phyloP scores from a whole-genome alignment of 2,113 vertebrate species.

The Etheostoma cragini region DNA sequence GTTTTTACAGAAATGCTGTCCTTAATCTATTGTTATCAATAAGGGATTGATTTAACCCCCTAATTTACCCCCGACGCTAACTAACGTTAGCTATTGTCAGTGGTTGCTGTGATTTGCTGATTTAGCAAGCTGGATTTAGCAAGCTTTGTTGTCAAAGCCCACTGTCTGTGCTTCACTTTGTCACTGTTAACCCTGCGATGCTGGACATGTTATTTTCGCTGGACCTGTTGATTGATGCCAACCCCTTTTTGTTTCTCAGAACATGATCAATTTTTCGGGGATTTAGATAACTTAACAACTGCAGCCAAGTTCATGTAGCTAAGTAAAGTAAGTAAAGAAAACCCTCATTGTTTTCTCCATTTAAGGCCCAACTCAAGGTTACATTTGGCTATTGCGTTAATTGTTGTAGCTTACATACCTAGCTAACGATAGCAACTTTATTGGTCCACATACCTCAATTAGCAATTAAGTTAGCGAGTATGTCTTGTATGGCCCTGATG shows the following conservation, averaged over 20 bases:
- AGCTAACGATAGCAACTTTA: not conserved
- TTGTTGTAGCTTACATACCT: not conserved
- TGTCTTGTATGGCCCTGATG: not conserved
- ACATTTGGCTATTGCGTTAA: not conserved
- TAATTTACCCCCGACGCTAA: constrained; percentile 19
- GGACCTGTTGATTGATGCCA: constrained; percentile 42
- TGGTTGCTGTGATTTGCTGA: constrained; percentile 14
- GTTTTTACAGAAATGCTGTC: not conserved
- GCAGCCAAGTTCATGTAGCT: not conserved
- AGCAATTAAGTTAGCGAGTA: not conserved
- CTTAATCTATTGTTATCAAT: not conserved
- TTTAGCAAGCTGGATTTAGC: not conserved
- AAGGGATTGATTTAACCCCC: not conserved
- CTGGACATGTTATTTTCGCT: not conserved
- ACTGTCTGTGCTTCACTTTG: not conserved
- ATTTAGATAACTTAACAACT: not conserved
- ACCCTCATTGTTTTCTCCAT: not conserved
- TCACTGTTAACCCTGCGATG: fast-evolving
- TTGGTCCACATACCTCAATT: not conserved
- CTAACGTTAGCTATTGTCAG: constrained; percentile 15
- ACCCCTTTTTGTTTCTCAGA: not conserved
- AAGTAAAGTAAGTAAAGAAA: constrained; percentile 3
- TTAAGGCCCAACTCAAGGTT: not conserved
- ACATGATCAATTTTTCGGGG: not conserved
- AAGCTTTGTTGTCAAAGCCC: not conserved